phyloP scores from a whole-genome alignment of 2,113 vertebrate species.

The Oryzias curvinotus region DNA sequence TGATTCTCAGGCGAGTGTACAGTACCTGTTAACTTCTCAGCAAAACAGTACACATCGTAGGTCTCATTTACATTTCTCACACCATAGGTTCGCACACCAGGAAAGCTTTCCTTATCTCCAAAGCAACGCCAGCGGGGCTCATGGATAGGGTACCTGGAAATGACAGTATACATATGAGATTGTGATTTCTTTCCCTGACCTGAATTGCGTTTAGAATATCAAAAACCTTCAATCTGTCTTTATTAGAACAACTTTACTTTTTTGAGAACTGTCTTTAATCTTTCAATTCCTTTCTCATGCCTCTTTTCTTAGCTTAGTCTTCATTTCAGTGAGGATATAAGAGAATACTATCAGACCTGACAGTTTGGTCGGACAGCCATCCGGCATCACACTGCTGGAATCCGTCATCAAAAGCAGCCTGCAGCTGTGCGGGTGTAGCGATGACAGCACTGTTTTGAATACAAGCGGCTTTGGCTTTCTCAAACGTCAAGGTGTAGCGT shows the following conservation, averaged over 20 bases:
- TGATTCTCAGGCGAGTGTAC: background rate
- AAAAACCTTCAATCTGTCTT: background rate
- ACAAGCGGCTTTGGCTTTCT: slow-evolving; percentile 90
- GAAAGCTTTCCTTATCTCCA: slow-evolving; percentile 92
- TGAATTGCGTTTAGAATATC: background rate
- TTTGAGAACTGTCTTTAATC: no score
- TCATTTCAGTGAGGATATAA: background rate
- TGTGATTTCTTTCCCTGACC: background rate
- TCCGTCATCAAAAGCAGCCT: slow-evolving; percentile 94
- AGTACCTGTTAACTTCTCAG: slow-evolving; percentile 92
- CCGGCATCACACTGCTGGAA: slow-evolving; percentile 97
- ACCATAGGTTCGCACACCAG: slow-evolving; percentile 94
- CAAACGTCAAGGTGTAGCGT: slow-evolving; percentile 91
- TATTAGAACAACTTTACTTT: no score
- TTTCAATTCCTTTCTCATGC: background rate
- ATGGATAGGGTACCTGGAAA: slow-evolving; percentile 91
- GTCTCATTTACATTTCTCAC: slow-evolving; percentile 92
- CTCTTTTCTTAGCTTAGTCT: background rate
- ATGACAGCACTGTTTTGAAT: slow-evolving; percentile 90
- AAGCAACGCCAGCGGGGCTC: slow-evolving; percentile 89
- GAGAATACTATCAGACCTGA: slow-evolving; percentile 79
- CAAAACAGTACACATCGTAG: slow-evolving; percentile 96
- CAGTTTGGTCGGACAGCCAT: slow-evolving; percentile 96
- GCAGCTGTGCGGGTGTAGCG: slow-evolving; percentile 90
- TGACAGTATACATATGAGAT: slow-evolving; percentile 2